Evolutionary conservation across 1,140 invertebrate genomes (phyloP).

Genomic region (Drosophila busckii): DNA sequence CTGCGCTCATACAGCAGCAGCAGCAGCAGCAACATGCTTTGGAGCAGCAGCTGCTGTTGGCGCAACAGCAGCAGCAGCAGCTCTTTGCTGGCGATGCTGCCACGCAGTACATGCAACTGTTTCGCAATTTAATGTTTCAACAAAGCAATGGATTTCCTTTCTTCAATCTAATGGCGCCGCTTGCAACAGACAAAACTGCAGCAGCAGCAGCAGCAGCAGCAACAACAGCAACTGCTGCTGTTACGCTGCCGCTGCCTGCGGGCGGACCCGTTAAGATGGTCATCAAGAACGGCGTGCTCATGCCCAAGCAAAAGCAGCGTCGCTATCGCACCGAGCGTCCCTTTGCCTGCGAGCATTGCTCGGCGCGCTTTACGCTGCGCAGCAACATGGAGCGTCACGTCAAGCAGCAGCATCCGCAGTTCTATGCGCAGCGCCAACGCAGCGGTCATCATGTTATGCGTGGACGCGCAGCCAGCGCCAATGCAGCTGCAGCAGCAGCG

Average conservation of each 20-base stretch:
- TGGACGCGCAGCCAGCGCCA: slow-evolving; percentile 62
- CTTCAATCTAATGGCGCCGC: slow-evolving; percentile 80
- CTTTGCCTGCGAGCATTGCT: slow-evolving; percentile 92
- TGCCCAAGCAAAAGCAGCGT: slow-evolving; percentile 94
- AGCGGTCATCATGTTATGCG: slow-evolving; percentile 78
- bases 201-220: slow-evolving; percentile 79
- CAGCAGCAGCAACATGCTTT: slow-evolving; percentile 70
- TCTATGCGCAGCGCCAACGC: slow-evolving; percentile 87
- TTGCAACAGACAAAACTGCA: slow-evolving; percentile 81
- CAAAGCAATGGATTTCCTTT: slow-evolving; percentile 78
- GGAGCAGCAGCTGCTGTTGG: slow-evolving; percentile 78
- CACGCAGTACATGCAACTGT: slow-evolving; percentile 80
- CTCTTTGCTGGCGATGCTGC: slow-evolving; percentile 80
- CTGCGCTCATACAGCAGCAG: slow-evolving; percentile 57
- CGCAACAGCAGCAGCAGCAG: slow-evolving; percentile 38
- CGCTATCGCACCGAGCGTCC: slow-evolving; percentile 94
- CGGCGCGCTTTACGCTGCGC: slow-evolving; percentile 91
- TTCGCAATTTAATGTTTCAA: slow-evolving; percentile 81
- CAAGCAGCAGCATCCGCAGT: slow-evolving; percentile 94
- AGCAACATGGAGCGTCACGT: slow-evolving; percentile 97
- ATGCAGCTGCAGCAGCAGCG: slow-evolving; percentile 32
- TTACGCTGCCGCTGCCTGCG: not conserved
- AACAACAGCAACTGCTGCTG: not conserved
- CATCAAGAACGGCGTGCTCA: slow-evolving; percentile 91
- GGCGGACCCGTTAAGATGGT: slow-evolving; percentile 90